Conservation (phyloP, 2,888 invertebrate species). For the Nomada goodeniana region DNA sequence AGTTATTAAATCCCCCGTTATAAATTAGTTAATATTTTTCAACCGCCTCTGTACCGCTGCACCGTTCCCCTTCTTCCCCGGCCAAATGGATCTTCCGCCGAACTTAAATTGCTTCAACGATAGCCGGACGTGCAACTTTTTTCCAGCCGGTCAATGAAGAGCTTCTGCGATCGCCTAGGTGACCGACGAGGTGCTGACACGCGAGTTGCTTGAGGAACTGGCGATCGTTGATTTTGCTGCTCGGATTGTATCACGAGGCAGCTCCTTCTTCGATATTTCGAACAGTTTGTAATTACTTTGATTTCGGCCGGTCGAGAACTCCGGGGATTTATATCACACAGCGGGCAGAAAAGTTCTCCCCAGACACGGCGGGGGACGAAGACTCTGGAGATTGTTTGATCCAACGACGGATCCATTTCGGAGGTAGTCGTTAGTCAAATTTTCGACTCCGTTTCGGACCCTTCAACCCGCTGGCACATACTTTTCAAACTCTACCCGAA, state of each 20-base stretch:
- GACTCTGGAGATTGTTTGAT: background rate
- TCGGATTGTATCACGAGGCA: background rate
- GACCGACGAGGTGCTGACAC: constrained; percentile 20
- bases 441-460: constrained; percentile 6
- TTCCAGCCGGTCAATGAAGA: background rate
- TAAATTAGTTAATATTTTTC: constrained; percentile 33
- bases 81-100: constrained; percentile 5
- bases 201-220: constrained; percentile 1
- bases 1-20: constrained; percentile 44
- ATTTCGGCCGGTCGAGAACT: background rate
- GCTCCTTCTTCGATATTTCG: background rate
- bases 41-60: background rate
- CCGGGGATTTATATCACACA: background rate
- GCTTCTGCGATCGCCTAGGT: background rate
- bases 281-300: background rate
- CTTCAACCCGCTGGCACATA: background rate
- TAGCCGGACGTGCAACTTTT: constrained; percentile 1
- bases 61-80: background rate
- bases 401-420: background rate
- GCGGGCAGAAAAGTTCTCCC: background rate
- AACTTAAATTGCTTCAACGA: constrained; percentile 10
- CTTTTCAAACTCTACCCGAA: background rate
- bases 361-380: background rate
- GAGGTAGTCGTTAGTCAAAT: constrained; percentile 5
- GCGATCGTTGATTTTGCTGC: background rate